phyloP scores from a whole-genome alignment of 2,113 vertebrate genomes.

The Megatriorchis doriae region DNA sequence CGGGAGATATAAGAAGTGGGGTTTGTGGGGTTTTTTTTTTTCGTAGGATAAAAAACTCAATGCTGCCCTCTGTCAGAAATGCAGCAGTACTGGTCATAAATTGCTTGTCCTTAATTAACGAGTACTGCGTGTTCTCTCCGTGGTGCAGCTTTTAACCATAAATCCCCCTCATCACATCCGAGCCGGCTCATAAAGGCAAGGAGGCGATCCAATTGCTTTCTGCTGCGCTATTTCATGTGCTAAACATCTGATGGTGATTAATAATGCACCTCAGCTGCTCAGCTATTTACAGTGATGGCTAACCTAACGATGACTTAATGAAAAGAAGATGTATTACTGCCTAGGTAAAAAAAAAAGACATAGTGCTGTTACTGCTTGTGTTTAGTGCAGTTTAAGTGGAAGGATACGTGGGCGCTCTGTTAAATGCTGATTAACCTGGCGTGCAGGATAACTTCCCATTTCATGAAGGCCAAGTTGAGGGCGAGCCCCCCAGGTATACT shows the following conservation, averaged over 20 bases:
- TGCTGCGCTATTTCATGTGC: background rate
- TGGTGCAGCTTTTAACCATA: background rate
- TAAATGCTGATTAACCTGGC: background rate
- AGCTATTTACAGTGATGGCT: background rate
- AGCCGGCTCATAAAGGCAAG: background rate
- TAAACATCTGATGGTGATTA: background rate
- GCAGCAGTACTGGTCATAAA: background rate
- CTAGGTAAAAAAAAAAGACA: background rate
- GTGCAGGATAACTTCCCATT: background rate
- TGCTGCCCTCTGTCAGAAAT: conserved; percentile 72
- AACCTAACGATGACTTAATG: background rate
- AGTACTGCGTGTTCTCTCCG: background rate
- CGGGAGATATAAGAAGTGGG: background rate
- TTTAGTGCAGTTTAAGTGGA: background rate
- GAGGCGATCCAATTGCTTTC: background rate
- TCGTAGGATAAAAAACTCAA: conserved; percentile 21
- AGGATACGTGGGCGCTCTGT: background rate
- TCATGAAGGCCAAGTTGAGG: background rate
- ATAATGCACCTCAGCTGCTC: background rate
- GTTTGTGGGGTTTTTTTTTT: background rate
- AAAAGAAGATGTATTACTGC: background rate
- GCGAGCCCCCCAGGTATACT: background rate
- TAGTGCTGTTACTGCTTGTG: background rate
- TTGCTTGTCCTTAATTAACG: background rate
- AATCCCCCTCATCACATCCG: background rate